Evolutionary conservation across 30 jellyfish, hydroid and myxozoan species (phyloP), one percentile per base, ranked within the genome.

Genomic region (Pseudorhiza aurosa): DNA sequence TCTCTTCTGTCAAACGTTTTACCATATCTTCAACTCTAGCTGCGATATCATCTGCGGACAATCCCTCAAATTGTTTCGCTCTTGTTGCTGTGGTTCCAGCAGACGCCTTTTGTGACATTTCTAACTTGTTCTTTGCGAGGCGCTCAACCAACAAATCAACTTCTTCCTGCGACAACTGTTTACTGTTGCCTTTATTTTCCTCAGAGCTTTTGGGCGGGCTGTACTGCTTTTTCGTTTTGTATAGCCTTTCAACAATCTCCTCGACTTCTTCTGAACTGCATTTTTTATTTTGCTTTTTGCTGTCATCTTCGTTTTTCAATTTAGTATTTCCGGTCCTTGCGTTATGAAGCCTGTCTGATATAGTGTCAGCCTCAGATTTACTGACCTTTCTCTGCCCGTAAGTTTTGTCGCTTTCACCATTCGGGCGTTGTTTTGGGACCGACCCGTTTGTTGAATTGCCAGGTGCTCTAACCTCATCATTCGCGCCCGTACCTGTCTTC

Each of bases 211-310:
- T 56, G 12, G 63, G 63, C 36, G 10, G 31, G 4, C 77, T 28
- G 19, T 53, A 64, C 15, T 80, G 65, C 27, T 62, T 80, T 80
- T 65, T 50, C 17, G 68, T 42, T 36, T 80, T 49, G 65, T 65
- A 45, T 60, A 80, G 29, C 43, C 91, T 51, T 9, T 80, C 91
- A 9, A 80, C 91, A 8, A 80, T 80, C 31, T 65, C 59, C 10
- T 80, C 91, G 12, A 80, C 77, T 47, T 64, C 91, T 49, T 65
- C 91, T 65, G 67, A 55, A 37, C 84, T 63, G 50, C 73, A 49
- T 33, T 80, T 70, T 24, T 53, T 65, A 21, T 49, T 42, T 37
- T 31, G 28, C 28, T 21, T 47, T 56, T 40, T 39, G 33, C 49
- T 50, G 1, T 32, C 39, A 1, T 55, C 71, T 1, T 57, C 72